These are phyloP conservation scores for Chironomus riparius DNA, from an alignment of 2,888 invertebrate species.

Conservation along the genomic window DNA sequence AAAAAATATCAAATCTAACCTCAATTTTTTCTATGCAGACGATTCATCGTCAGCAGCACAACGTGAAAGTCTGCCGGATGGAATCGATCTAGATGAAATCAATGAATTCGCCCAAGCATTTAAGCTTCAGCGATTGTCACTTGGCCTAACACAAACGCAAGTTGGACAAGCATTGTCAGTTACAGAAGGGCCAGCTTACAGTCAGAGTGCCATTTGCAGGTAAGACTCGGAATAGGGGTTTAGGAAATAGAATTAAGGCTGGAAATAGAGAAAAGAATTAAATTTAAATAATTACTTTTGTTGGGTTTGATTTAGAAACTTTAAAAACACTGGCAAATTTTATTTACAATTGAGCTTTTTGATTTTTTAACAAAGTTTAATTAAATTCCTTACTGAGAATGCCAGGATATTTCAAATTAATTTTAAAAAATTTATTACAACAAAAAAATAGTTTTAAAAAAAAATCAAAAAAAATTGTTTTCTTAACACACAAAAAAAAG, in stretches of 20 bases:
- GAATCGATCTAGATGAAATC: slow-evolving; percentile 94
- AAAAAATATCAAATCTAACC: too few species aligned
- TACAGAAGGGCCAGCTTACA: slow-evolving; percentile 96
- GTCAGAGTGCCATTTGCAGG: slow-evolving; percentile 99
- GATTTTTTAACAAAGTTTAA: too few species aligned
- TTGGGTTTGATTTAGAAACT: too few species aligned
- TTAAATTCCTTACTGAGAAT: neutral
- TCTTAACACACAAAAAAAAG: neutral
- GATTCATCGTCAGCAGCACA: slow-evolving; percentile 81
- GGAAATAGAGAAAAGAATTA: neutral
- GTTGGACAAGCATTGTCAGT: slow-evolving; percentile 94
- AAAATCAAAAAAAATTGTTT: neutral
- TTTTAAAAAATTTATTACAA: neutral
- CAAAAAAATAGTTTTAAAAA: too few species aligned
- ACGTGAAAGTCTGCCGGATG: slow-evolving; percentile 65
- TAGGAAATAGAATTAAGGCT: neutral
- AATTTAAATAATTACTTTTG: too few species aligned
- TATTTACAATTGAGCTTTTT: neutral
- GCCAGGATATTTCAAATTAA: neutral
- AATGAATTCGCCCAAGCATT: slow-evolving; percentile 98
- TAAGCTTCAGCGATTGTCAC: slow-evolving; percentile 82
- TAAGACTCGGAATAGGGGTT: slow-evolving; percentile 42
- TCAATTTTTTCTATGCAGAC: slow-evolving; percentile 49
- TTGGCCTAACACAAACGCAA: slow-evolving; percentile 94
- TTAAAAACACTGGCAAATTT: neutral